phyloP scores from a whole-genome alignment of 1,140 invertebrate genomes.

The Dolichoris vasculosae region DNA sequence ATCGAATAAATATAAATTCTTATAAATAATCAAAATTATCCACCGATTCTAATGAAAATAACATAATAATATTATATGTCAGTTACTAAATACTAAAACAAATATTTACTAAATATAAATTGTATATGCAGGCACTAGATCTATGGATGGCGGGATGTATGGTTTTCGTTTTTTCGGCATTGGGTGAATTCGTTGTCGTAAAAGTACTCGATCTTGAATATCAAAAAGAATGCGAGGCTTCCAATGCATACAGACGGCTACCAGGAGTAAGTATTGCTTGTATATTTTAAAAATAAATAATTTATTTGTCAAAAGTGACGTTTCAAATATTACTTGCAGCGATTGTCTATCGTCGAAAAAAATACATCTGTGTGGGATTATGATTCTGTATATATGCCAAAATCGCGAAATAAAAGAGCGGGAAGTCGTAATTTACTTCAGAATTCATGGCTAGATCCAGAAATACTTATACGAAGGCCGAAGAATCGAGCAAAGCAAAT shows the following conservation, averaged over 20 bases:
- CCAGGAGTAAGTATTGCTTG: conserved; percentile 75
- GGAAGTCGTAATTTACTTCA: conserved; percentile 65
- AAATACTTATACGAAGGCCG: conserved; percentile 57
- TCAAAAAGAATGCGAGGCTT: conserved; percentile 74
- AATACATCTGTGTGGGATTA: conserved; percentile 79
- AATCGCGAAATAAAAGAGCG: conserved; percentile 59
- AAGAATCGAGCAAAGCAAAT: conserved; percentile 65
- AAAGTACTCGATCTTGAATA: conserved; percentile 85
- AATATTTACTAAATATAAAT: too few species aligned
- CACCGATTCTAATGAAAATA: too few species aligned
- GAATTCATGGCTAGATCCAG: conserved; percentile 66
- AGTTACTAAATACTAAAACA: too few species aligned
- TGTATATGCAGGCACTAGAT: conserved; percentile 80
- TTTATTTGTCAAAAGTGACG: not conserved
- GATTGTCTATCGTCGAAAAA: conserved; percentile 78
- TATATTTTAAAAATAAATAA: not conserved
- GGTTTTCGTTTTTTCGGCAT: conserved; percentile 88
- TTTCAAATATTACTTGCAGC: conserved; percentile 68
- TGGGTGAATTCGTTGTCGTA: conserved; percentile 90
- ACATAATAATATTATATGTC: too few species aligned
- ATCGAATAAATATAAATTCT: not conserved
- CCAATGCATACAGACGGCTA: conserved; percentile 73
- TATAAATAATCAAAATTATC: not conserved
- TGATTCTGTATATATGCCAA: conserved; percentile 59
- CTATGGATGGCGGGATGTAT: conserved; percentile 92